A percentile compares a stretch with the other conserved stretches of the same genome.
phyloP scores from a whole-genome alignment of 2,113 vertebrate species.

The Phrynosoma blainvillii region DNA sequence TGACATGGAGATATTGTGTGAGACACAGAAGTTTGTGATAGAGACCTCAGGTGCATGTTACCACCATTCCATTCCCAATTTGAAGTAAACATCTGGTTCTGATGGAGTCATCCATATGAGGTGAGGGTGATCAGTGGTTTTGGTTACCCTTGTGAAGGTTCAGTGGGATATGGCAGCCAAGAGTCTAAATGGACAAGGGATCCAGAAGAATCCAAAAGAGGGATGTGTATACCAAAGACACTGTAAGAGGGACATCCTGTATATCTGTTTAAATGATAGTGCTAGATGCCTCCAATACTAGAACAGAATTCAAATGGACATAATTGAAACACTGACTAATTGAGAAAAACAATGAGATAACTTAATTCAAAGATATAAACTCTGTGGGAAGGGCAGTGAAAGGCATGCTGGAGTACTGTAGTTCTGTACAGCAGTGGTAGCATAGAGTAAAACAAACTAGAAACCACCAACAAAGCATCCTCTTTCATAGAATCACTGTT shows the following conservation, averaged over 20 bases:
- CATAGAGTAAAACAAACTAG: background rate
- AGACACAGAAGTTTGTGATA: background rate
- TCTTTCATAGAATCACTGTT: background rate
- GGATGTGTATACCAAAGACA: background rate
- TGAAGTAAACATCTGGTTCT: background rate
- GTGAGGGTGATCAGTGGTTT: background rate
- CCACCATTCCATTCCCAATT: background rate
- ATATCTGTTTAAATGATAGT: background rate
- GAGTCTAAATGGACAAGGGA: background rate
- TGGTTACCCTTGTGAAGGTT: background rate
- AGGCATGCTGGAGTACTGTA: background rate
- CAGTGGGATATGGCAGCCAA: background rate
- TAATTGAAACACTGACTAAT: background rate
- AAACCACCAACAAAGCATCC: background rate
- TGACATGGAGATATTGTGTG: background rate
- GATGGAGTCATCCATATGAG: background rate
- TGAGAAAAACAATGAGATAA: background rate
- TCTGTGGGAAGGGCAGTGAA: background rate
- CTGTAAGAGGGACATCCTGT: background rate
- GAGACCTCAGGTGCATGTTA: background rate
- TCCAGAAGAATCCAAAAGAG: background rate
- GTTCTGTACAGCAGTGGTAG: background rate
- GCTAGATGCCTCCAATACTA: background rate
- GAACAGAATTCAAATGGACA: background rate
- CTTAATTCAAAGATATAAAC: background rate